Evolutionary conservation across 1,140 invertebrate species (phyloP), one percentile per base, ranked within the genome.

Genomic region (Brevipalpus yothersi): DNA sequence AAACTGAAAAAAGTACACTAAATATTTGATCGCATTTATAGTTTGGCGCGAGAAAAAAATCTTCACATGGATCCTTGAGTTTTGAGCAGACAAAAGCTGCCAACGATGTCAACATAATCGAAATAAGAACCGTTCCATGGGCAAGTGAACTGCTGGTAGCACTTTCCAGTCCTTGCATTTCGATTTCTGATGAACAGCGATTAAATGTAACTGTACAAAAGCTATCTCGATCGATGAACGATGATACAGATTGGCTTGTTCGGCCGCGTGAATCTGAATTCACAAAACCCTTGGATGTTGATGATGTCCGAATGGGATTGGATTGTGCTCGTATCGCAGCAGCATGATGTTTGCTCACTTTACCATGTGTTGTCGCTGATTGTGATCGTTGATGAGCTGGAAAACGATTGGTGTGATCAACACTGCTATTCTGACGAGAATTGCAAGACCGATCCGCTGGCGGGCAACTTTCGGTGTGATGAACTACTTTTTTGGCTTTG

Each of bases 41-140:
- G 12, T 19, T 53, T 41, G 23, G 13, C 10, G 43, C 17, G 41
- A n/a, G 39, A 43, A 31, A 41, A 41, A 19, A 53, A 15, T 51
- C 42, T 23, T 61, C 56, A 45, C 62, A 63, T 31, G 55, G 49
- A 58, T 51, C 49, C 3, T 41, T 23, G 10, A 63, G 21, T 42
- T 63, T 63, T 8, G 56, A 58, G 41, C 39, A 53, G n/a, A 63
- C 39, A 41, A 63, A 63, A 40, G 62, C 58, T 39, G 58, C 31
- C 39, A 63, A 55, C 9, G 62, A 60, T 3, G 45, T 13, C 5
- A 63, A 53, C 59, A 63, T 63, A 9, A 63, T 61, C 9, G 39
- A 17, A 9, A 60, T 40, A 51, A 63, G 43, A 42, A 63, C 58
- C 15, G 58, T 39, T 5, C 62, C 62, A 51, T 63, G 62, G 3